Conservation (phyloP, 2,797 vertebrate species). For the Fratercula arctica region DNA sequence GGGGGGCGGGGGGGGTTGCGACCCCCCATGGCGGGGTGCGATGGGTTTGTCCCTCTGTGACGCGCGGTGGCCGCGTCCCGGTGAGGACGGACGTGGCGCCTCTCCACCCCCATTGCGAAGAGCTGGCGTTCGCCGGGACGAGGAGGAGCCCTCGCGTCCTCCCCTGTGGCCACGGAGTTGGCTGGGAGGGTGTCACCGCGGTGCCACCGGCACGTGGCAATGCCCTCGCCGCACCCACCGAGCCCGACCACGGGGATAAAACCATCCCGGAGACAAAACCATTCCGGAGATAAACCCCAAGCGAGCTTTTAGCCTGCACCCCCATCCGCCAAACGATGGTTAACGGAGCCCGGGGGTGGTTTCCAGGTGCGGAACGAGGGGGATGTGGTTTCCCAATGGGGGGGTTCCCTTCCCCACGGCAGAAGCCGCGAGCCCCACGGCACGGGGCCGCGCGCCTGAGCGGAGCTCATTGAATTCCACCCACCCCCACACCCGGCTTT, state of each 20-base stretch:
- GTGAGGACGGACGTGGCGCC: not conserved
- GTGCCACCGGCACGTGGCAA: no score
- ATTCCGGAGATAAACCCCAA: not conserved
- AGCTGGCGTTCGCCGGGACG: no score
- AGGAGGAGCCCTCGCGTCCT: not conserved
- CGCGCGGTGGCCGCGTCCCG: not conserved
- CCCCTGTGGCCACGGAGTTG: fast-evolving
- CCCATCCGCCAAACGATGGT: fast-evolving
- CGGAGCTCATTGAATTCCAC: not conserved
- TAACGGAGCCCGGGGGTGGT: not conserved
- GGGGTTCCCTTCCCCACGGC: not conserved
- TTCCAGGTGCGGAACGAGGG: not conserved
- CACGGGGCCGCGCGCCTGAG: not conserved
- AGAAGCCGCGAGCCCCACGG: not conserved
- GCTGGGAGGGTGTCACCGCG: not conserved
- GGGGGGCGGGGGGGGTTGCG: no score
- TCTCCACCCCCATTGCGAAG: fast-evolving
- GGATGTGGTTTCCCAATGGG: not conserved
- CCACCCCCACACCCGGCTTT: not conserved
- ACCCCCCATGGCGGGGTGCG: not conserved
- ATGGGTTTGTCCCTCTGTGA: not conserved
- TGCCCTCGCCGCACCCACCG: not conserved
- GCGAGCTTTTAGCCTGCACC: not conserved
- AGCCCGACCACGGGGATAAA: not conserved
- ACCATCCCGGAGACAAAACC: no score